Evolutionary conservation across 2,113 vertebrate genomes (phyloP).

Genomic region (Pleuronectes platessa): DNA sequence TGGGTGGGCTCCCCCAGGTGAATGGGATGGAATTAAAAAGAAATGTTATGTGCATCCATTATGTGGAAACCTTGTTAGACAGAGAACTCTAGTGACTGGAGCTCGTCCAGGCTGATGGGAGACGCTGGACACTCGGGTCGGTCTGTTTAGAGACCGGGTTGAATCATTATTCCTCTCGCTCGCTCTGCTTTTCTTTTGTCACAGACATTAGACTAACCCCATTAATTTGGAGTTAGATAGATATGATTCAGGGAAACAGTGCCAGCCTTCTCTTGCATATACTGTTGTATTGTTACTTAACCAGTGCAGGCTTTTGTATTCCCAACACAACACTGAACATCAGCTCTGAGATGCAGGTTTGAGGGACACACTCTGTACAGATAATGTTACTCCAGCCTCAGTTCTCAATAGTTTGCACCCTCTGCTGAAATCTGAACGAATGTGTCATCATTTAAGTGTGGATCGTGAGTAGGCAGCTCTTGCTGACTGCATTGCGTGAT

Average conservation of each 20-base stretch:
- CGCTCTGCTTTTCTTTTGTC: slow-evolving; percentile 1
- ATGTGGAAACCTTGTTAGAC: slow-evolving; percentile 36
- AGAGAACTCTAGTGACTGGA: slow-evolving; percentile 30
- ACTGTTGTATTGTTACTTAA: too few relatives aligned
- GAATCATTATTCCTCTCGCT: slow-evolving; percentile 18
- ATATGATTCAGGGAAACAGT: not conserved
- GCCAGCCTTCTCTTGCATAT: too few relatives aligned
- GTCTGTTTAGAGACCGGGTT: not conserved
- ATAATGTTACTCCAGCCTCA: too few relatives aligned
- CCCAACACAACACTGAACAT: too few relatives aligned
- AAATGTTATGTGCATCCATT: slow-evolving; percentile 49
- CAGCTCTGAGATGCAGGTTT: too few relatives aligned
- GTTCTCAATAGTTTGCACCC: too few relatives aligned
- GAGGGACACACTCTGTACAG: too few relatives aligned
- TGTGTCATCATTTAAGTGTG: too few relatives aligned
- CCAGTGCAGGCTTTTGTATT: too few relatives aligned
- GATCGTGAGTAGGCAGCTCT: too few relatives aligned
- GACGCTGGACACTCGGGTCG: slow-evolving; percentile 28
- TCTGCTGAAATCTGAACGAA: too few relatives aligned
- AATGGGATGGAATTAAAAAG: slow-evolving; percentile 56
- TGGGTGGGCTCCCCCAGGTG: slow-evolving; percentile 1
- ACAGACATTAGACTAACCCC: slow-evolving; percentile 35
- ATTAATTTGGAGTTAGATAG: slow-evolving; percentile 12
- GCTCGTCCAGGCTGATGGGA: slow-evolving; percentile 5
- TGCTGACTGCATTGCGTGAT: too few relatives aligned